Percentiles rank a stretch among this genome's conserved stretches.
Conservation (phyloP, 2,113 vertebrate genomes). For the Tautogolabrus adspersus region DNA sequence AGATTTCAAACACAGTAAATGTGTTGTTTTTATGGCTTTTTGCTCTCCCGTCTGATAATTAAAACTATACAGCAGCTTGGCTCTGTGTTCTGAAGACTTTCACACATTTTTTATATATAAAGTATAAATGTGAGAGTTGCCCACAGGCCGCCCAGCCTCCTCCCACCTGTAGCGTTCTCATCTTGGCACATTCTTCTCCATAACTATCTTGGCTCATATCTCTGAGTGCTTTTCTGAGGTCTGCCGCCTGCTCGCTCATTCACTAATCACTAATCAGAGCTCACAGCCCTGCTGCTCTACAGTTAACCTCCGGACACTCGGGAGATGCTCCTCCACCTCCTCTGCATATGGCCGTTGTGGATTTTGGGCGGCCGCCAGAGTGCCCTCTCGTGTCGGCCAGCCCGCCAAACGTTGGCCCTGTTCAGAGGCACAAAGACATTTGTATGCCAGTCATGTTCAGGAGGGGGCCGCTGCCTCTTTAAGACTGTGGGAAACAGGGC, state of each 20-base stretch:
- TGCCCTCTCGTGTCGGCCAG: constrained; percentile 44
- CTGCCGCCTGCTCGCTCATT: constrained; percentile 27
- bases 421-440: constrained; percentile 59
- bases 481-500: constrained; percentile 79
- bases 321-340: constrained; percentile 58
- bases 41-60: constrained; percentile 26
- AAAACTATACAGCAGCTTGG: constrained; percentile 23
- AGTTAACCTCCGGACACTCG: constrained; percentile 69
- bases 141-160: constrained; percentile 1
- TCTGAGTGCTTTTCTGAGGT: constrained; percentile 30
- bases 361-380: constrained; percentile 72
- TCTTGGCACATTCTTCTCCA: constrained; percentile 51
- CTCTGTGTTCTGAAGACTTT: constrained; percentile 26
- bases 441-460: constrained; percentile 77
- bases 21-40: constrained; percentile 13
- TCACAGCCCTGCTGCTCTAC: constrained; percentile 55
- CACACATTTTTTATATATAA: constrained; percentile 22
- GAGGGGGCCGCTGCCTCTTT: constrained; percentile 61
- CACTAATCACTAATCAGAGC: constrained; percentile 67
- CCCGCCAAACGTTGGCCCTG: constrained; percentile 33
- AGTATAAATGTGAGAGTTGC: constrained; percentile 22
- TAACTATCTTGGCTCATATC: constrained; percentile 59
- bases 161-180: constrained; percentile 49
- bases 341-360: constrained; percentile 62
- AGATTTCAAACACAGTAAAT: neutral